phyloP scores from a whole-genome alignment of 2,113 vertebrate species.

The Eulemur rufifrons region DNA sequence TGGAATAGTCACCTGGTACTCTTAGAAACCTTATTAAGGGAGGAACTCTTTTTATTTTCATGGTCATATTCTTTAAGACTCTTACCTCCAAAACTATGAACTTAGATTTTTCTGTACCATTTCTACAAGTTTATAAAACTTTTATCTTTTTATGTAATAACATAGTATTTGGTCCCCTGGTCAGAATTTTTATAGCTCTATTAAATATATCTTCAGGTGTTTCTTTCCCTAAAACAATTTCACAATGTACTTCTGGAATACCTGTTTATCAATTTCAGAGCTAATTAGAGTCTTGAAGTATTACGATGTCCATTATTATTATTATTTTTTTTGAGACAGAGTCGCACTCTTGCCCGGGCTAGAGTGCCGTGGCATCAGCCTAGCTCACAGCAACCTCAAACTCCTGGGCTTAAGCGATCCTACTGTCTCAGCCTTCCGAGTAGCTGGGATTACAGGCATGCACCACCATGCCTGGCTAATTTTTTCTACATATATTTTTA shows the following conservation, averaged over 20 bases:
- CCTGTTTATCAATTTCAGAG: not conserved
- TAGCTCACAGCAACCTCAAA: too few species aligned
- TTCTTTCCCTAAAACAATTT: not conserved
- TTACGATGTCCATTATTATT: not conserved
- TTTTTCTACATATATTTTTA: too few species aligned
- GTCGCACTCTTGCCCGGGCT: too few species aligned
- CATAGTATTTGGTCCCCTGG: not conserved
- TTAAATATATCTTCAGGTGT: not conserved
- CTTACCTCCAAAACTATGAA: not conserved
- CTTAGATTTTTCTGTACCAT: not conserved
- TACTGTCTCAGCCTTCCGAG: too few species aligned
- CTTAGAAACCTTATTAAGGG: not conserved
- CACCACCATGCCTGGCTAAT: too few species aligned
- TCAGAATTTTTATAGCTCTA: not conserved
- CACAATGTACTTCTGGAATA: not conserved
- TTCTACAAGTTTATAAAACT: constrained; percentile 6
- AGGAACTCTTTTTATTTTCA: not conserved
- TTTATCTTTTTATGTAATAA: not conserved
- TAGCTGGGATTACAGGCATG: too few species aligned
- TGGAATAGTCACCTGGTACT: not conserved
- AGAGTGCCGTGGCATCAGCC: too few species aligned
- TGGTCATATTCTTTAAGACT: not conserved
- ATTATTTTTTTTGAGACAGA: too few species aligned
- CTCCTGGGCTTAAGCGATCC: too few species aligned
- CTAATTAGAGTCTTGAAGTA: constrained; percentile 16